These are phyloP conservation scores for Caenorhabditis sp. DNA, from an alignment of 2,888 invertebrate species.

Conservation along the genomic window DNA sequence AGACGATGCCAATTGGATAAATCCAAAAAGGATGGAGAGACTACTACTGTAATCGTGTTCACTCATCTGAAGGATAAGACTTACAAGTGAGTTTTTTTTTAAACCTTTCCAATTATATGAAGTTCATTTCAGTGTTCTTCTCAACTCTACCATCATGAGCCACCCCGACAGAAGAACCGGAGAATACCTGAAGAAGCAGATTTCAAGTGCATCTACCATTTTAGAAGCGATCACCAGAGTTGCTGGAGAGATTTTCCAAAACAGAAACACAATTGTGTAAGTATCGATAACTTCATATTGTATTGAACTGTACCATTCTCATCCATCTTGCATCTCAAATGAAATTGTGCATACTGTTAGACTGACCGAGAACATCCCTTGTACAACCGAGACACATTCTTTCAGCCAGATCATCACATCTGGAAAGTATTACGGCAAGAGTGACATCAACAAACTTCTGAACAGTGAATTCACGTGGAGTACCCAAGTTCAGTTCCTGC, in stretches of 20 bases:
- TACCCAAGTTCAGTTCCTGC: neutral
- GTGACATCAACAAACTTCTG: neutral
- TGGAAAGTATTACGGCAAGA: constrained; percentile 18
- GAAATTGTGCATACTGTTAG: neutral
- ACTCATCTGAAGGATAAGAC: constrained; percentile 44
- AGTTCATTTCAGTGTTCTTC: constrained; percentile 15
- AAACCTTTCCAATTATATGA: neutral
- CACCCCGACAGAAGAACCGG: constrained; percentile 1
- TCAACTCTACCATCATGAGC: constrained; percentile 44
- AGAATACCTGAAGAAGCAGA: neutral
- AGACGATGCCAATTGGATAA: constrained; percentile 14
- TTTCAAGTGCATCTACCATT: constrained; percentile 7
- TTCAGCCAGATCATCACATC: neutral
- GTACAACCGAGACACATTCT: neutral
- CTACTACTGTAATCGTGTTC: constrained; percentile 32
- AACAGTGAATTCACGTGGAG: neutral
- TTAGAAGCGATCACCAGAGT: constrained; percentile 15
- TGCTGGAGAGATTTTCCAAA: neutral
- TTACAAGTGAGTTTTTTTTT: constrained; percentile 34
- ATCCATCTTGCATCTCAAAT: neutral
- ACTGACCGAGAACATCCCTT: neutral
- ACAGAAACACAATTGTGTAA: constrained; percentile 10
- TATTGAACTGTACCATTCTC: neutral
- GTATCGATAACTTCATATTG: neutral
- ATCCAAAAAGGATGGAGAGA: constrained; percentile 23